Evolutionary conservation across 2,113 vertebrate species (phyloP), one percentile per base, ranked within the genome.

Genomic region (Barnardius zonarius): DNA sequence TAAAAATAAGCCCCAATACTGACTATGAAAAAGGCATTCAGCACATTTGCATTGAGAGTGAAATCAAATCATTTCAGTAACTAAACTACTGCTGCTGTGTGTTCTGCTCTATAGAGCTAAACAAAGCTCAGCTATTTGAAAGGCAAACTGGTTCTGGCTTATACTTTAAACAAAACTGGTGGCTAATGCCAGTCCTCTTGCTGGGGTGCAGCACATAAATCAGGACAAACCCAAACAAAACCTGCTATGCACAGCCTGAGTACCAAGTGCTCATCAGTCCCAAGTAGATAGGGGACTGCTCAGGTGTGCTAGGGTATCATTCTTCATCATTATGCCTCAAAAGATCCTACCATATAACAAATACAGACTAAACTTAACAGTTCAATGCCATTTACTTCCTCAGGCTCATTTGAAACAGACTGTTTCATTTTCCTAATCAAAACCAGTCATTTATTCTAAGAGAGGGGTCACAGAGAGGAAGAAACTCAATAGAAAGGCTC

Each of bases 121-220:
- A 92, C 79, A 94, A 94, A 92, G 66, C n/a, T 39, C 64, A 95
- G 81, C 22, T 84, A 37, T 69, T 88, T 80, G 78, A 69, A 90
- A 95, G 61, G 85, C 83, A 86, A 74, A 95, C 83, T 90, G 39
- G 64, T 83, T 92, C 72, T 90, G 87, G 59, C 64, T 77, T 80
- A 22, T 86, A 59, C 83, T 70, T 90, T 28, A 63, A 35, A 75
- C 27, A 81, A 46, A 94, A 15, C 23, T 28, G 25, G 27, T 51
- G 13, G 31, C 39, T 80, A 70, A 77, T 74, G 83, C 54, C 49
- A 87, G 54, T 59, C 30, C 8, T 8, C 16, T 78, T 67, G 30
- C 23, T 78, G 23, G 7, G 16, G 17, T 37, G 24, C 24, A n/a
- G 75, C 11, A 74, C 6, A 3, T 35, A 77, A 93, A 83, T 14